Evolutionary conservation across 2,888 invertebrate genomes (phyloP), one percentile per base, ranked within the genome.

Genomic region (Metopia argyrocephala): DNA sequence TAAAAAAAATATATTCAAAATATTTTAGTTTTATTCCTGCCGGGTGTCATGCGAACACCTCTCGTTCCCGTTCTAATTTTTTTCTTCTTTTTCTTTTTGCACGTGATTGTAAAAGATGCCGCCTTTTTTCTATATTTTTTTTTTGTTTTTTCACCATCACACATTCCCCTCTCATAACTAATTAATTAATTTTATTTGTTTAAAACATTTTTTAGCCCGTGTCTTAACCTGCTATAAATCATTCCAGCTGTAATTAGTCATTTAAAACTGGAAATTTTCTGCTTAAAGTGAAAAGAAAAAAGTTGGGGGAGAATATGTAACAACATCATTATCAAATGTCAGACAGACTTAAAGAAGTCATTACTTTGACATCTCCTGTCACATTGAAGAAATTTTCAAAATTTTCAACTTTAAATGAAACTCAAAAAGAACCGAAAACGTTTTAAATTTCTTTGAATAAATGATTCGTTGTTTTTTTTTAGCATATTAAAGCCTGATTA

Each of bases 311-410:
- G 46, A 28, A 20, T 65, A 70, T 76, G 73, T 31, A 54, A 46
- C 28, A 25, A 62, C 70, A 78, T 78, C 73, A 75, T 76, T 76
- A 82, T 79, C 78, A 86, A 89, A 85, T 87, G 89, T 88, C 88
- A 87, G 84, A 85, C 84, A 85, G 84, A 85, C 86, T 87, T 87
- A 87, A 86, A 85, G 86, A 87, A 89, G 88, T 88, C 89, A 89
- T 88, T 88, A 89, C 88, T 88, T 87, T 88, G 88, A 88, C 88
- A 89, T 87, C 85, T 86, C 85, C 87, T 88, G 88, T 88, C 88
- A 89, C 87, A 86, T 64, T 69, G 62, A 87, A 87, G 15, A 9
- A 38, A 2, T 31, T 31, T 85, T 87, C 87, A 87, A 87, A 87
- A 87, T 85, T 85, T 85, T 86, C n/a, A n/a, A n/a, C n/a, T n/a